Evolutionary conservation across 2,888 invertebrate genomes (phyloP), one percentile per base, ranked within the genome.

Genomic region (Physocephala rufipes): DNA sequence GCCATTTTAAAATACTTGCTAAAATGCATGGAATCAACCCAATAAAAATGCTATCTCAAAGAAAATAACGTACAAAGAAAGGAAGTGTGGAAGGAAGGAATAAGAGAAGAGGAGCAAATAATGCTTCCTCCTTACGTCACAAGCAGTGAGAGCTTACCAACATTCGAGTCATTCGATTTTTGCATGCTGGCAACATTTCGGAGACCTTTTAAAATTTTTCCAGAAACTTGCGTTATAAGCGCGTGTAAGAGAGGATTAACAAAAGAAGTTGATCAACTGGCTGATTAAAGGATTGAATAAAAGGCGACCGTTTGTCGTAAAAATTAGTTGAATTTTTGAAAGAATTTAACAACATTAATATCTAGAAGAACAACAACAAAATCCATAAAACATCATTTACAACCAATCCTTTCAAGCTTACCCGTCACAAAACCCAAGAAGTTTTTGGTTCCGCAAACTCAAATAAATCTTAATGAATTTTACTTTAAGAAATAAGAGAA

Each of bases 271-370:
- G n/a, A 5, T 49, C n/a, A 49, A 9, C 15, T 19, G 49, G 12
- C n/a, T 19, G 15, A 15, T 49, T 19, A 49, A 12, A 49, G 49
- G 12, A 12, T 2, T 5, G 3, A 49, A 12, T 13, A 19, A 19
- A 49, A 15, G 16, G 19, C 49, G 30, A 59, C 28, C 30, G 28
- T 65, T 15, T 26, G 28, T 47, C 30, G 61, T 61, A 68, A 68
- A 59, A 21, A 61, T 51, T 49, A 47, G 59, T 36, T 61, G 51
- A 62, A 68, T n/a, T n/a, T n/a, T n/a, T n/a, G n/a, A n/a, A n/a
- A n/a, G n/a, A n/a, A n/a, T 55, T 30, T 70, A 53, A 63, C 43
- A 70, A 51, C 51, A 68, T 12, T 3, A 49, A 49, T 19, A 49
- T 12, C 49, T 12, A 19, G 12, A 49, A 19, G 5, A 49, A 49